phyloP scores from a whole-genome alignment of 2,797 vertebrate species.

The Crypturellus tataupa region DNA sequence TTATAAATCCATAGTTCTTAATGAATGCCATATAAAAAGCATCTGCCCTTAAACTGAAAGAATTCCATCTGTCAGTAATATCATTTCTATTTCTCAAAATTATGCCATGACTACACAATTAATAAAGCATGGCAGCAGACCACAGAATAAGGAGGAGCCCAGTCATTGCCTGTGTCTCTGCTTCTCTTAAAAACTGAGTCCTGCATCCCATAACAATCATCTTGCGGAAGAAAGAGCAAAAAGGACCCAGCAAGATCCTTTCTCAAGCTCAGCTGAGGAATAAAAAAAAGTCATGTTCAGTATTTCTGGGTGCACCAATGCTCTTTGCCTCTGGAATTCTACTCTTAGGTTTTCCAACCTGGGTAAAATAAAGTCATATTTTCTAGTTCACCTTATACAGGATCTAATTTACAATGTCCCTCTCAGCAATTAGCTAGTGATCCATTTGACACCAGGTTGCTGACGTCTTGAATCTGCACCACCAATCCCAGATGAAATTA shows the following conservation, averaged over 20 bases:
- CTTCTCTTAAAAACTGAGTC: slow-evolving; percentile 8
- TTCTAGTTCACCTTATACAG: slow-evolving; percentile 33
- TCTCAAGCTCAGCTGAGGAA: background rate
- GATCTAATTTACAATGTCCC: background rate
- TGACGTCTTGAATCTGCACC: background rate
- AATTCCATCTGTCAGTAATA: background rate
- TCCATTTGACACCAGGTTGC: background rate
- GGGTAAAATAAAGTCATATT: background rate
- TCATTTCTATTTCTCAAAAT: background rate
- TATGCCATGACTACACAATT: background rate
- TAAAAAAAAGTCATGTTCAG: slow-evolving; percentile 31
- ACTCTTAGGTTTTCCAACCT: slow-evolving; percentile 27
- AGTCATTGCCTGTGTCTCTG: background rate
- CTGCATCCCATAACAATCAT: background rate
- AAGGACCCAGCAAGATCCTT: background rate
- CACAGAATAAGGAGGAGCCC: background rate
- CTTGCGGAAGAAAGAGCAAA: background rate
- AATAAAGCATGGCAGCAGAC: background rate
- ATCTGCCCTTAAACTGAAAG: background rate
- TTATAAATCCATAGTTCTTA: background rate
- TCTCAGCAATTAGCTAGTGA: background rate
- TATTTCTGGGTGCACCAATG: background rate
- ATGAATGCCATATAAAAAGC: background rate
- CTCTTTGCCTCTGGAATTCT: slow-evolving; percentile 4
- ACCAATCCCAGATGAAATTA: background rate